Base-by-base conservation (phyloP, 2,888 invertebrate genomes). In the Gymnosoma rotundatum region DNA sequence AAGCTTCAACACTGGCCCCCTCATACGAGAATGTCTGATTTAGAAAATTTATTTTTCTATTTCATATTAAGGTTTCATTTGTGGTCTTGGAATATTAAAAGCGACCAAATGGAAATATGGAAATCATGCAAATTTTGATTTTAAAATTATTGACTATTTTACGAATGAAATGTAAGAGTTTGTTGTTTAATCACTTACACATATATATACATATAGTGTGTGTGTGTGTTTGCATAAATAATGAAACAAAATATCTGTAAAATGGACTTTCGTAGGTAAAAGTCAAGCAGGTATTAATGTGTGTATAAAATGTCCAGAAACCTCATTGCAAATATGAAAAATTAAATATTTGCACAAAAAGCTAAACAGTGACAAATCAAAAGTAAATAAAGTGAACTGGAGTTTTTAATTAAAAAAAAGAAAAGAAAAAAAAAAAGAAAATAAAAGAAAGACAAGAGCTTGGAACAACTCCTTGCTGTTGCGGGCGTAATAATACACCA, bases 81-180 rank as follows among this genome's bases (percentile, higher is more conserved):
- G 52, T 58, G 66, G 73, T 48, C 70, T 56, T 52, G 60, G 50
- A 20, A 67, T 36, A 61, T 67, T 80, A 36, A 60, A 80, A 21
- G 66, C 32, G 61, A 50, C 48, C 63, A 48, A 78, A 63, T 70
- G 48, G 45, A 25, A 70, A 63, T 45, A 54, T 58, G 61, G 36
- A 80, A 74, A 38, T 48, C 67, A 54, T 80, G 42, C 32, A 61
- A 61, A 45, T 10, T 58, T 36, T 74, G 2, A 74, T 69, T 67
- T 67, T 66, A 61, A 48, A 74, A 69, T 50, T 52, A 69, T 56
- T 42, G 42, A 12, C 12, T 50, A 80, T 63, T 80, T 74, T 80
- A 25, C 14, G 25, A 80, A 63, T 74, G 14, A 80, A 63, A 67
- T 69, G 45, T 21, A 54, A 56, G 25, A 67, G 54, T 21, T 45